Base-by-base conservation (phyloP, 2,888 invertebrate species). In the Stenchaetothrips biformis region DNA sequence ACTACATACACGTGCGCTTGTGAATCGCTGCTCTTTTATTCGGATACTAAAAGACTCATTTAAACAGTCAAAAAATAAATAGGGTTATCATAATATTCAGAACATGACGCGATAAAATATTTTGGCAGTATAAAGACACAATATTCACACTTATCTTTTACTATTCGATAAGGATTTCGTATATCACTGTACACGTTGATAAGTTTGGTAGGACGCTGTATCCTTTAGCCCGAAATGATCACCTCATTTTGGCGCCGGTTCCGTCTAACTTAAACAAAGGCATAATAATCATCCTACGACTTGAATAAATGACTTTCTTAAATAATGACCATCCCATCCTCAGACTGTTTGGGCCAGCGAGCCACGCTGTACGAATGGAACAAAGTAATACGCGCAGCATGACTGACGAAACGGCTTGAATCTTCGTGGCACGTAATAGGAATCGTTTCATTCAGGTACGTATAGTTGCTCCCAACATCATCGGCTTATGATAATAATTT, bases 111-210 rank as follows among this genome's bases (percentile, higher is more conserved):
- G 67, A 21, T 11, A 79, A 78, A 18, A 74, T 74, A 53, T 80
- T 81, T 53, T 80, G 81, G 80, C 79, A 74, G 67, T 74, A 74
- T 7, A 25, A 25, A 74, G 11, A 74, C 1, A 21, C 67, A 25
- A 25, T 74, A 74, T 25, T 11, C 21, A 25, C 25, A 74, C 7
- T 74, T 74, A 7, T 21, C 21, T 8, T 25, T 7, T n/a, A 25
- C 21, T 37, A 37, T 37, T 74, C 21, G 25, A 1, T 74, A 74
- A 74, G 25, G 67, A 11, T 74, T 74, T 11, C 67, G 7, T 59
- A 59, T 13, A 18, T 59, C 59, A 7, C 67, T 74, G 67, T 74
- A 74, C 67, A 74, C 25, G 21, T 11, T 74, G 21, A 11, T 74
- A 74, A 25, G 25, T 74, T 74, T 74, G 67, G 67, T 21, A 74